A percentile compares a stretch with the other conserved stretches of the same genome.
These are phyloP conservation scores for Peromyscus eremicus DNA, from an alignment of 2,797 vertebrate species.

Conservation along the genomic window DNA sequence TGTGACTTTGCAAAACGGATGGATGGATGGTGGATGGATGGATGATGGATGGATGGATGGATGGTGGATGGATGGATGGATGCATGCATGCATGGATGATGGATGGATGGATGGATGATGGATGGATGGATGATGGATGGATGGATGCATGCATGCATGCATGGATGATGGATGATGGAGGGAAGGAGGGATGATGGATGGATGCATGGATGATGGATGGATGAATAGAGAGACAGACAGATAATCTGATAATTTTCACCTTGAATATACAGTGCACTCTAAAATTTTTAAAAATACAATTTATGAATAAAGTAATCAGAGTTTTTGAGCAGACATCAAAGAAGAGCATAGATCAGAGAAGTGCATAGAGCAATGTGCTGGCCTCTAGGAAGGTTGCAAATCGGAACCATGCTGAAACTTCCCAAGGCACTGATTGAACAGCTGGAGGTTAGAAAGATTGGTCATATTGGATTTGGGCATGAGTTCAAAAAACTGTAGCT, in stretches of 20 bases:
- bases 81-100: background rate
- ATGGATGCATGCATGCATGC: background rate
- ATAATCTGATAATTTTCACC: background rate
- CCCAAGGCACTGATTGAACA: rapidly evolving
- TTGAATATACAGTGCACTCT: background rate
- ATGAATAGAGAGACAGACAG: background rate
- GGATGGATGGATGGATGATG: too few species aligned
- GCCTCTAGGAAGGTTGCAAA: background rate
- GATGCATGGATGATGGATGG: background rate
- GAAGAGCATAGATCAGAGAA: background rate
- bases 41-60: too few species aligned
- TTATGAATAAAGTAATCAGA: background rate
- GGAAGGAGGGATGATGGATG: background rate
- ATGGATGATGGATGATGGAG: too few species aligned
- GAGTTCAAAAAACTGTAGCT: background rate
- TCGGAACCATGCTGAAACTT: background rate
- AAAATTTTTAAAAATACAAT: background rate
- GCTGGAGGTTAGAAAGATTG: background rate
- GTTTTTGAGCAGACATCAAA: constrained; percentile 16
- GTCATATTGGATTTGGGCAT: background rate
- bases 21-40: background rate
- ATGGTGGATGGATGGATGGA: background rate
- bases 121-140: too few species aligned
- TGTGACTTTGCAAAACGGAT: background rate
- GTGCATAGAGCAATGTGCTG: background rate